Conservation (phyloP, 35 echinoderm and acorn worm species). For the Lytechinus pictus region DNA sequence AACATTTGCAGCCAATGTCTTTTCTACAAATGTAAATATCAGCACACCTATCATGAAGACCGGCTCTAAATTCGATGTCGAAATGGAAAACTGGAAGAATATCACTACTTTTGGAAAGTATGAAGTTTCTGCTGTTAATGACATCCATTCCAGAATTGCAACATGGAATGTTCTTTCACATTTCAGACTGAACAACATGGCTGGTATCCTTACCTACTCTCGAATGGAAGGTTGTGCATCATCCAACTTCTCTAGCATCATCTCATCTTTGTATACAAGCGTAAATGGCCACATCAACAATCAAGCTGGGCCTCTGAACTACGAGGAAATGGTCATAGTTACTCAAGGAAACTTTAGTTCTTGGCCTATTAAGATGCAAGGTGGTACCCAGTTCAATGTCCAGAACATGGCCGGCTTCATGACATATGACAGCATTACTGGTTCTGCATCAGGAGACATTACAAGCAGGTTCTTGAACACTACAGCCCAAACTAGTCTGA, state of each 20-base stretch:
- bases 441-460: constrained; percentile 44
- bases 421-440: constrained; percentile 50
- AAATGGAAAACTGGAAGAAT: constrained; percentile 45
- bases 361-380: constrained; percentile 19
- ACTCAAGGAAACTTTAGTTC: constrained; percentile 50
- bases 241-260: constrained; percentile 44
- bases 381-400: constrained; percentile 46
- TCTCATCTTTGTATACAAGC: constrained; percentile 42
- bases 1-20: constrained; percentile 57
- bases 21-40: constrained; percentile 44
- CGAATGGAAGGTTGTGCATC: constrained; percentile 44
- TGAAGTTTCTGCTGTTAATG: constrained; percentile 4
- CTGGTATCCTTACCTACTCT: constrained; percentile 51
- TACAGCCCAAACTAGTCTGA: constrained; percentile 21
- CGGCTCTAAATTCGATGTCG: constrained; percentile 29
- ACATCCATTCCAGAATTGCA: constrained; percentile 36
- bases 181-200: constrained; percentile 58
- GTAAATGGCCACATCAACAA: constrained; percentile 53
- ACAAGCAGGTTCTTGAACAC: constrained; percentile 55
- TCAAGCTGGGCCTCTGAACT: constrained; percentile 55
- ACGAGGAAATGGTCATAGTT: constrained; percentile 61
- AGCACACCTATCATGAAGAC: constrained; percentile 57
- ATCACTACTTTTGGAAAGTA: constrained; percentile 63
- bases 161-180: constrained; percentile 42
- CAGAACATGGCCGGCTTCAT: constrained; percentile 66